These are phyloP conservation scores for Drosophila ambigua DNA, from an alignment of 1,140 invertebrate genomes.

Conservation along the genomic window DNA sequence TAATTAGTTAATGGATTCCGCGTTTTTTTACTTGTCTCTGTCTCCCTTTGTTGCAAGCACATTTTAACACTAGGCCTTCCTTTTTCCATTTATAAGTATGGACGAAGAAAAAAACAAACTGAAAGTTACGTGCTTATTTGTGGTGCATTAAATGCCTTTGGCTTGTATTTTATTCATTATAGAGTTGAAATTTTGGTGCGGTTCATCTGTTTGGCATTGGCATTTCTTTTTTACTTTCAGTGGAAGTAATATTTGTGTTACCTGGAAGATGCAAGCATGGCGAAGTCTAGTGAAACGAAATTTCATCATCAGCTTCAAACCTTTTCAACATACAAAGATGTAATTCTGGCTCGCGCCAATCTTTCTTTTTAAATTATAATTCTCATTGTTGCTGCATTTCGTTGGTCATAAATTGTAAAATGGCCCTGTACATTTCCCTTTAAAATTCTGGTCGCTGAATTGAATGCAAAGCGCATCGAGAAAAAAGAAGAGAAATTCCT, in stretches of 20 bases:
- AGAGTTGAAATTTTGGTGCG: neutral
- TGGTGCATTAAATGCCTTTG: slow-evolving; percentile 24
- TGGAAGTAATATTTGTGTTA: no score
- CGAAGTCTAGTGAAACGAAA: no score
- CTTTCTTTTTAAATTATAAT: slow-evolving; percentile 26
- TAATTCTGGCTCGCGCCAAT: neutral
- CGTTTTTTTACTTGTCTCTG: slow-evolving; percentile 10
- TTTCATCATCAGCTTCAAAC: neutral
- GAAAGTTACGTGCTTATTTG: slow-evolving; percentile 26
- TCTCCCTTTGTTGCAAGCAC: neutral
- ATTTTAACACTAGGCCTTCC: slow-evolving; percentile 35
- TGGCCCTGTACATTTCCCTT: neutral
- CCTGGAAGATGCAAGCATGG: no score
- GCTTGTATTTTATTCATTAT: slow-evolving; percentile 35
- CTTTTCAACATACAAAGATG: slow-evolving; percentile 1
- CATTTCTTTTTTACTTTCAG: no score
- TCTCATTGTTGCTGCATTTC: neutral
- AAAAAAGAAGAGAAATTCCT: slow-evolving; percentile 10
- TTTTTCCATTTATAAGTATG: slow-evolving; percentile 12
- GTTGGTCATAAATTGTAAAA: no score
- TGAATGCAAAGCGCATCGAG: slow-evolving; percentile 28
- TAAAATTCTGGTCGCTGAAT: slow-evolving; percentile 41
- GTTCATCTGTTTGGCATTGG: no score
- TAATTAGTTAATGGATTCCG: slow-evolving; percentile 62
- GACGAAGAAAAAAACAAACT: slow-evolving; percentile 17